Conservation (phyloP, 2,888 invertebrate genomes). For the Uropetala carovei region DNA sequence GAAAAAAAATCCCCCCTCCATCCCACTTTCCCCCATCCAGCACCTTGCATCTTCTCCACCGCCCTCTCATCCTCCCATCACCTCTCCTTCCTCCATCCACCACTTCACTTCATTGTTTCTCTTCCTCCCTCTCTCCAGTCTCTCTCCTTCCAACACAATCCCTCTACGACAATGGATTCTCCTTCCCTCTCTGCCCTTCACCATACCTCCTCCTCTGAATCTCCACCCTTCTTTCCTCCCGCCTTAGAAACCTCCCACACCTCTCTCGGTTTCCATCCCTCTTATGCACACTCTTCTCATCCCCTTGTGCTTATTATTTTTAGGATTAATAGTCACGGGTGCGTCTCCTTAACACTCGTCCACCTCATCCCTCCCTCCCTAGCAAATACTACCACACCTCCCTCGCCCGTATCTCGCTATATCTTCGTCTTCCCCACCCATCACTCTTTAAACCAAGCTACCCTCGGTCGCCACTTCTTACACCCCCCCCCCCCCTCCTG, state of each 20-base stretch:
- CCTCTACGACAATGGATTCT: constrained; percentile 24
- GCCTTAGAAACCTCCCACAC: not conserved
- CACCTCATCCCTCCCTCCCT: not conserved
- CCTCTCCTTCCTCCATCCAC: not conserved
- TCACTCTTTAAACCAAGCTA: not conserved
- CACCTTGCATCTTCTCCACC: not conserved
- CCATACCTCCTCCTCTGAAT: not conserved
- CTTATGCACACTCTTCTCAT: too few species aligned
- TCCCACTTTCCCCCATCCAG: not conserved
- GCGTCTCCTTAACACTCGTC: not conserved
- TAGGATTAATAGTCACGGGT: constrained; percentile 59
- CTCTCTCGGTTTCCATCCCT: not conserved
- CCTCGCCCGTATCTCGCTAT: not conserved
- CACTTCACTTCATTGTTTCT: constrained; percentile 37
- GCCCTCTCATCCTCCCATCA: not conserved
- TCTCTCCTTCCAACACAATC: not conserved
- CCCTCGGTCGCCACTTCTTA: not conserved
- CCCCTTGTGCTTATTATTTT: constrained; percentile 36
- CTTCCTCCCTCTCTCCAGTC: not conserved
- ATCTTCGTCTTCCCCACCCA: not conserved
- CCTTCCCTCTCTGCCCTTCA: too few species aligned
- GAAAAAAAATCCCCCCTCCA: not conserved
- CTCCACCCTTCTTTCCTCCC: not conserved
- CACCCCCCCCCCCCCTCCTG: constrained; percentile 32
- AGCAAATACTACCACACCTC: not conserved